phyloP scores from a whole-genome alignment of 1,140 invertebrate genomes.

The Drosophila repletoides region DNA sequence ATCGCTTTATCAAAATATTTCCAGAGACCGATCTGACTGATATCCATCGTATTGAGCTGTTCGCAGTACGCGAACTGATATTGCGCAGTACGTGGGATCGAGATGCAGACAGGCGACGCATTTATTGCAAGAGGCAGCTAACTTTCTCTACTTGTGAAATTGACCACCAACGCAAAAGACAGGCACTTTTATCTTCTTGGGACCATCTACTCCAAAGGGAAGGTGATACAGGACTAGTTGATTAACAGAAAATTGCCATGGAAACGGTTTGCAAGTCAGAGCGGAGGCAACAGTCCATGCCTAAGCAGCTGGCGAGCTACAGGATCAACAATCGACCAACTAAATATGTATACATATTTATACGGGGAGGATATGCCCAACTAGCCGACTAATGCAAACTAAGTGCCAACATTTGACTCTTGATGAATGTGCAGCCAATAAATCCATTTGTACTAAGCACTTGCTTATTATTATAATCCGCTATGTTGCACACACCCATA shows the following conservation, averaged over 20 bases:
- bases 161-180: too few species aligned
- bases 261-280: background rate
- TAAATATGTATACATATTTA: background rate
- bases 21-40: slow-evolving; percentile 18
- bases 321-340: background rate
- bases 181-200: background rate
- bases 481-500: slow-evolving; percentile 28
- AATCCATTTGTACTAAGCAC: slow-evolving; percentile 72
- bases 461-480: slow-evolving; percentile 79
- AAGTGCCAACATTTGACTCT: slow-evolving; percentile 57
- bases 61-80: slow-evolving; percentile 2
- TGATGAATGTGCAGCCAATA: slow-evolving; percentile 73
- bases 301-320: slow-evolving; percentile 1
- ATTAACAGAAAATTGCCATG: background rate
- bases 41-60: slow-evolving; percentile 27
- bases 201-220: background rate
- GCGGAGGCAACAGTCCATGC: background rate
- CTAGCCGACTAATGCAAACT: slow-evolving; percentile 43
- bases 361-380: slow-evolving; percentile 3
- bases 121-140: background rate
- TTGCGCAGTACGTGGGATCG: background rate
- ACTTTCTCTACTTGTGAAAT: too few species aligned
- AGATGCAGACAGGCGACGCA: background rate
- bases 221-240: too few species aligned
- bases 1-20: slow-evolving; percentile 18